Evolutionary conservation across 2,888 invertebrate genomes (phyloP), one percentile per base, ranked within the genome.

Genomic region (Dicyrtoma fusca): DNA sequence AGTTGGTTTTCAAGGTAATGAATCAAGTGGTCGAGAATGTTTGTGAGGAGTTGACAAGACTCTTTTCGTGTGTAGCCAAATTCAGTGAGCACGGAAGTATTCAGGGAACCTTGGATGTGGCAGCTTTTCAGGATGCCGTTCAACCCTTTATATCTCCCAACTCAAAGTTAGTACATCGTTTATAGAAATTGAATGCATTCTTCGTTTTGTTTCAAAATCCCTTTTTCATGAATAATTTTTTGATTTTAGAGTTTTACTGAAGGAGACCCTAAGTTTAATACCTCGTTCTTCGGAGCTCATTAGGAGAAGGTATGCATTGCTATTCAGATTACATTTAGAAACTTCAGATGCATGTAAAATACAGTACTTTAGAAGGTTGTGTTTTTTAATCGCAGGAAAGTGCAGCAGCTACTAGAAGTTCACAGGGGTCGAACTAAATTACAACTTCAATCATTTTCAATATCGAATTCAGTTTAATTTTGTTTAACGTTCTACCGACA

Each of bases 21-120:
- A 81, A 89, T 19, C 89, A 91, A 81, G 92, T 97, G 78, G 91
- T 95, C 57, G 92, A 95, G 86, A 94, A 92, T 0, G 92, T 97
- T 72, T 92, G 93, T 77, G 95, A 97, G 85, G 97, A 97, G 86
- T 85, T 97, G 75, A 91, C 93, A 53, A 88, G 97, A 13, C 87
- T 97, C 13, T 92, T 94, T 86, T 89, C 90, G 47, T 92, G 92
- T 83, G 91, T 91, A 13, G 79, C 82, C 1, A 87, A 87, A 75
- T 91, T 91, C 81, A 89, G 88, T 82, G 86, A 86, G 78, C 86
- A 88, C 71, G 91, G 92, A 57, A 89, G 89, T 65, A 87, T 90
- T 82, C 92, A 93, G 85, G 94, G 94, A 23, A 87, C 89, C 47
- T 88, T 92, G 8, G 96, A 93, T 82, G 88, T 92, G 73, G 85